Evolutionary conservation across 2,888 invertebrate genomes (phyloP).

Genomic region (Tachina fera): DNA sequence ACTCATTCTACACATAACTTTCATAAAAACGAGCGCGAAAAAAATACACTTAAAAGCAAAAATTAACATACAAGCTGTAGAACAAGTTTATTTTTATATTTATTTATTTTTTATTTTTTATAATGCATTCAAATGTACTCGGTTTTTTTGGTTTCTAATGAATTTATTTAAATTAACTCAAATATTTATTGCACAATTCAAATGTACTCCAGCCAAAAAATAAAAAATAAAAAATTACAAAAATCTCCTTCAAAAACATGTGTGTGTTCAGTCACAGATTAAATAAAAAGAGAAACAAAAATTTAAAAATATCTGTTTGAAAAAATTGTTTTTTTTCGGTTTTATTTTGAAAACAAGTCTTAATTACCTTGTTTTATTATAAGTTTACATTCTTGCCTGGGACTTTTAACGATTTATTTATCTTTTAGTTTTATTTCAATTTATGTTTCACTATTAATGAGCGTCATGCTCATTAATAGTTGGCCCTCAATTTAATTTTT

Average conservation of each 20-base stretch:
- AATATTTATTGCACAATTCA: conserved; percentile 69
- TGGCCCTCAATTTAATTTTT: no score
- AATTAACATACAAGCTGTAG: conserved; percentile 76
- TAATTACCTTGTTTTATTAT: conserved; percentile 77
- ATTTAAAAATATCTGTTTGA: conserved; percentile 38
- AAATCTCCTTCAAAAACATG: conserved; percentile 49
- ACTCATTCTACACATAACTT: conserved; percentile 53
- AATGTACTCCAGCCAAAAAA: conserved; percentile 35
- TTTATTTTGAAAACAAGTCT: conserved; percentile 76
- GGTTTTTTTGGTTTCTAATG: conserved; percentile 73
- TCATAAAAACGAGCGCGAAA: conserved; percentile 44
- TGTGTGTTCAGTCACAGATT: conserved; percentile 12
- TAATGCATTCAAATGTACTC: conserved; percentile 14
- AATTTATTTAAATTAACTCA: conserved; percentile 74
- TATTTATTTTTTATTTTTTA: conserved; percentile 24
- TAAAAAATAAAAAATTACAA: conserved; percentile 19
- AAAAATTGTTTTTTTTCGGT: background rate
- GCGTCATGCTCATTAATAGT: conserved; percentile 63
- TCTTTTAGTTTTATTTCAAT: conserved; percentile 71
- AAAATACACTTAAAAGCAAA: conserved; percentile 42
- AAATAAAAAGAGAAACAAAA: conserved; percentile 15
- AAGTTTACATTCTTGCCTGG: conserved; percentile 64
- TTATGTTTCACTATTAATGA: conserved; percentile 55
- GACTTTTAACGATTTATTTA: conserved; percentile 36
- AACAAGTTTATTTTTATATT: conserved; percentile 76